Evolutionary conservation across 1,140 invertebrate genomes (phyloP).

Genomic region (Muscidifurax raptorellus): DNA sequence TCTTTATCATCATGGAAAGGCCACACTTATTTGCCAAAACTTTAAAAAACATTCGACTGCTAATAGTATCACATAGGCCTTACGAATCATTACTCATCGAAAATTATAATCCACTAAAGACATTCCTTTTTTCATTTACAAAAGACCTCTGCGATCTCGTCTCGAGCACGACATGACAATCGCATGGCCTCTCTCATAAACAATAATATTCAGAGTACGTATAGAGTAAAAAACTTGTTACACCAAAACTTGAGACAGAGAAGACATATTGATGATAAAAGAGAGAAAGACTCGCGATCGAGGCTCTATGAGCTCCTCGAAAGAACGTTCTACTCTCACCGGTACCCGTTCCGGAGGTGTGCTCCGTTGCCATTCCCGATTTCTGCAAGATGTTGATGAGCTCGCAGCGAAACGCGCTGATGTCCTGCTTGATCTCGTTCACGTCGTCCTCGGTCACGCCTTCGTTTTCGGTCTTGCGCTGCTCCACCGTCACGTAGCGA

Average conservation of each 20-base stretch:
- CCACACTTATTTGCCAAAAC: neutral
- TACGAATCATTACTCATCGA: no score
- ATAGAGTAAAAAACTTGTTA: neutral
- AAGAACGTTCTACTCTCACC: slow-evolving; percentile 72
- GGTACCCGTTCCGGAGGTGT: slow-evolving; percentile 83
- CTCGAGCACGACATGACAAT: neutral
- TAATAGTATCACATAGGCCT: no score
- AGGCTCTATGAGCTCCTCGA: slow-evolving; percentile 50
- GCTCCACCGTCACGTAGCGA: slow-evolving; percentile 96
- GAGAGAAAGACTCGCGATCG: slow-evolving; percentile 40
- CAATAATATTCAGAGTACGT: neutral
- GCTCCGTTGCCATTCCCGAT: slow-evolving; percentile 93
- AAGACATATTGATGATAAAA: slow-evolving; percentile 33
- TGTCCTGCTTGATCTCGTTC: slow-evolving; percentile 99
- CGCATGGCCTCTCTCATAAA: neutral
- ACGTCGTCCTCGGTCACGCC: slow-evolving; percentile 99
- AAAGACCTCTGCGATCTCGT: no score
- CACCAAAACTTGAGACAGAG: neutral
- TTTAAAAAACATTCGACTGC: neutral
- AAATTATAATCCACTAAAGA: no score
- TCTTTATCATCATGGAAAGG: slow-evolving; percentile 32
- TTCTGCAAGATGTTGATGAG: slow-evolving; percentile 96
- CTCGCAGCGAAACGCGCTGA: slow-evolving; percentile 95
- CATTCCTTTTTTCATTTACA: no score
- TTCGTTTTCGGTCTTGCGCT: slow-evolving; percentile 93